phyloP scores from a whole-genome alignment of 2,113 vertebrate species.

The Vulpes lagopus region DNA sequence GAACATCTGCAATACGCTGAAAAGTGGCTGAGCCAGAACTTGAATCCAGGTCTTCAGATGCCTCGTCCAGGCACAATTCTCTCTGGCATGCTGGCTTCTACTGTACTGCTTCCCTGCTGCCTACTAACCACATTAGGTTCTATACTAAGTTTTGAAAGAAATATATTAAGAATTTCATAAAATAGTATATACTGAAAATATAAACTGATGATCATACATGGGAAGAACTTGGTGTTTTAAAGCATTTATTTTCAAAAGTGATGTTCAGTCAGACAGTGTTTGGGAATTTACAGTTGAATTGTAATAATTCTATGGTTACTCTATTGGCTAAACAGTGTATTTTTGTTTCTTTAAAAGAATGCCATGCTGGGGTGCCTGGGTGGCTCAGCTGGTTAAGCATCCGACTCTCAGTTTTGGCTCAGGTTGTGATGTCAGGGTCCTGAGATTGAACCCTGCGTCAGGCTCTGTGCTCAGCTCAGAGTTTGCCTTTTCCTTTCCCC shows the following conservation, averaged over 20 bases:
- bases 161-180: not conserved
- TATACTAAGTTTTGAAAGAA: not conserved
- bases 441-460: not conserved
- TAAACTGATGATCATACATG: not conserved
- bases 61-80: not conserved
- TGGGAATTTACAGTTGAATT: not conserved
- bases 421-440: not conserved
- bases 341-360: slow-evolving; percentile 18
- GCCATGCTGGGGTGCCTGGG: not conserved
- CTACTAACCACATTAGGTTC: not conserved
- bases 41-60: not conserved
- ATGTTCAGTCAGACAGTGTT: not conserved
- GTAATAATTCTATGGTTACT: not conserved
- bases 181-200: not conserved
- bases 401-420: not conserved
- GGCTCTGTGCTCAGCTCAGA: not conserved
- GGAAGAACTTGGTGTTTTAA: not conserved
- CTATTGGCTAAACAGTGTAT: slow-evolving; percentile 10
- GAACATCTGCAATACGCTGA: not conserved
- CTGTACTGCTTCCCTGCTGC: not conserved
- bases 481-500: not conserved
- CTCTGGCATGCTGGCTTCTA: not conserved
- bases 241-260: slow-evolving; percentile 50
- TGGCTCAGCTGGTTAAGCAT: not conserved
- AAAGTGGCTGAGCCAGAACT: not conserved